A percentile compares a stretch with the other conserved stretches of the same genome.
Conservation (phyloP, 2,797 vertebrate species). For the Distichodus sexfasciatus region DNA sequence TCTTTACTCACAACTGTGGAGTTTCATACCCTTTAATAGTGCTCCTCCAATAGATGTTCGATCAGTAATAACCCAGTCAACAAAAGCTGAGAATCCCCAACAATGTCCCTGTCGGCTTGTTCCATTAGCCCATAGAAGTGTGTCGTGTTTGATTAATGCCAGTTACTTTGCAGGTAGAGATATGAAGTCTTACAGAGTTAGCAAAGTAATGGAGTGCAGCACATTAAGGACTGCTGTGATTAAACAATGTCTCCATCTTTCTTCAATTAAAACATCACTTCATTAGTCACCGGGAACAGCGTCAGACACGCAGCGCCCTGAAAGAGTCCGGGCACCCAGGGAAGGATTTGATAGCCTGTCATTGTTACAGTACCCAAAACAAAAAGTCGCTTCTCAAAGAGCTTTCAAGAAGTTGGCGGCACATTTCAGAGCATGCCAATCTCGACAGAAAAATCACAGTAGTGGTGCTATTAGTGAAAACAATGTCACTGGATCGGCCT, state of each 20-base stretch:
- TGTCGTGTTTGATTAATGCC: conserved; percentile 45
- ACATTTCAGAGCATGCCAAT: conserved; percentile 15
- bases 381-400: conserved; percentile 16
- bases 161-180: conserved; percentile 43
- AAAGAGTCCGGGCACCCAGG: conserved; percentile 43
- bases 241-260: conserved; percentile 53
- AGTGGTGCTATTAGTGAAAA: conserved; percentile 25
- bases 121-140: conserved; percentile 4
- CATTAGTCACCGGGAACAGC: conserved; percentile 65
- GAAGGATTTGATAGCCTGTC: conserved; percentile 43
- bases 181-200: conserved; percentile 46
- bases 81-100: conserved; percentile 9
- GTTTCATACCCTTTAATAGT: too few relatives aligned
- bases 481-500: neutral
- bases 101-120: conserved; percentile 33
- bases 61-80: conserved; percentile 28
- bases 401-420: conserved; percentile 30
- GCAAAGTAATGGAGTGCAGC: conserved; percentile 44
- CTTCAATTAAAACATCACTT: conserved; percentile 67
- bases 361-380: conserved; percentile 27
- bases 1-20: neutral
- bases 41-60: conserved; percentile 6
- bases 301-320: conserved; percentile 50
- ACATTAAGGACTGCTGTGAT: conserved; percentile 44
- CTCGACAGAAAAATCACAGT: conserved; percentile 17